phyloP scores from a whole-genome alignment of 2,888 invertebrate species.

The Ormyrus labotus region DNA sequence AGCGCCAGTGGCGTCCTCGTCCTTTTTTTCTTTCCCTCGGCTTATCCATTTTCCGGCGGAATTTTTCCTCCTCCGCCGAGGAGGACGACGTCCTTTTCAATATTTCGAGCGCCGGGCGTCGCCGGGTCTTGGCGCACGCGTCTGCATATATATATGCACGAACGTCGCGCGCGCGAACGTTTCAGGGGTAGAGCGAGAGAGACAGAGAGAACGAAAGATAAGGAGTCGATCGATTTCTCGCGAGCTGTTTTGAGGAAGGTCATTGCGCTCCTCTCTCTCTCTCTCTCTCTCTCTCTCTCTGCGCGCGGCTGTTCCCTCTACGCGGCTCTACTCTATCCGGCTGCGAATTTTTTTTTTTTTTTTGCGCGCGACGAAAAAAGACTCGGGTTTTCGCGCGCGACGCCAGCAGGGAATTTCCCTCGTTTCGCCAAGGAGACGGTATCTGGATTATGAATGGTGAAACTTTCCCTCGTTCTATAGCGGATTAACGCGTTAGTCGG shows the following conservation, averaged over 20 bases:
- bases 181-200: background rate
- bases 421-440: too few relatives aligned
- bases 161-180: background rate
- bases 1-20: too few relatives aligned
- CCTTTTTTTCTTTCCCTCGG: too few relatives aligned
- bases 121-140: slow-evolving; percentile 21
- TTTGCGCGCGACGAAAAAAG: too few relatives aligned
- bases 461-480: too few relatives aligned
- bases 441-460: too few relatives aligned
- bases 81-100: slow-evolving; percentile 10
- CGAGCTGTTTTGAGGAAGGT: slow-evolving; percentile 57
- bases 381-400: background rate
- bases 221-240: slow-evolving; percentile 56
- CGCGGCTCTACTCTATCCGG: background rate
- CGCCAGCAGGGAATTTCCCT: too few relatives aligned
- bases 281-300: background rate
- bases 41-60: too few relatives aligned
- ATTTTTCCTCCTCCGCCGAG: background rate
- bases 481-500: too few relatives aligned
- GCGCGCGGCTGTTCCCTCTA: slow-evolving; percentile 2
- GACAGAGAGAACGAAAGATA: slow-evolving; percentile 39
- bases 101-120: background rate
- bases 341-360: too few relatives aligned
- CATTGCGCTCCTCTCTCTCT: slow-evolving; percentile 45
- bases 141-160: too few relatives aligned